These are phyloP conservation scores for Semotilus atromaculatus DNA, from an alignment of 2,797 vertebrate species.

Conservation along the genomic window DNA sequence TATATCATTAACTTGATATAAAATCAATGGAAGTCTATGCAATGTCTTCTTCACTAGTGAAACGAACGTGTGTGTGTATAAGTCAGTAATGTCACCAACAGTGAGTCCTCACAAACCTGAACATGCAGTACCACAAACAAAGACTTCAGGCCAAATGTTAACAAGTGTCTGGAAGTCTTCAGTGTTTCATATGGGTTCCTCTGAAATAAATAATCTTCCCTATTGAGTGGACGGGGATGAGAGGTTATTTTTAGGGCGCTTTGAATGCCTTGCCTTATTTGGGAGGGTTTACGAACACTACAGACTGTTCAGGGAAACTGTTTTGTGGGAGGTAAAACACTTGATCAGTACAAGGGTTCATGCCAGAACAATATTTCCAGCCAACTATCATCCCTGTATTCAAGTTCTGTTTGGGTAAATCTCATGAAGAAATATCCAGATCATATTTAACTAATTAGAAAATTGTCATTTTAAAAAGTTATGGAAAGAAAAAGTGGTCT, in stretches of 20 bases:
- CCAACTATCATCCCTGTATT: background rate
- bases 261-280: slow-evolving; percentile 85
- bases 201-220: slow-evolving; percentile 62
- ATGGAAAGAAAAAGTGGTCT: background rate
- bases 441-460: background rate
- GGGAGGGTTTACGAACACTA: slow-evolving; percentile 72
- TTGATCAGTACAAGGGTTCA: background rate
- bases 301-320: slow-evolving; percentile 58
- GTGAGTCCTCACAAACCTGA: background rate
- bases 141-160: slow-evolving; percentile 20
- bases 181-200: slow-evolving; percentile 46
- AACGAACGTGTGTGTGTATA: background rate
- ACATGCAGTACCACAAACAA: slow-evolving; percentile 4
- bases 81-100: background rate
- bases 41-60: too few relatives aligned
- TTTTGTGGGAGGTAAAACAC: slow-evolving; percentile 13
- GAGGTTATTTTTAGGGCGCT: slow-evolving; percentile 77
- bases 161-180: slow-evolving; percentile 55
- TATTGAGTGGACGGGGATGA: slow-evolving; percentile 70
- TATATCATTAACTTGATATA: too few relatives aligned
- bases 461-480: background rate
- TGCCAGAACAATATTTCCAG: background rate
- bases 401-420: background rate
- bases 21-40: too few relatives aligned
- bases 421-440: background rate